Evolutionary conservation across 2,888 invertebrate genomes (phyloP).

Genomic region (Euproctis similis): DNA sequence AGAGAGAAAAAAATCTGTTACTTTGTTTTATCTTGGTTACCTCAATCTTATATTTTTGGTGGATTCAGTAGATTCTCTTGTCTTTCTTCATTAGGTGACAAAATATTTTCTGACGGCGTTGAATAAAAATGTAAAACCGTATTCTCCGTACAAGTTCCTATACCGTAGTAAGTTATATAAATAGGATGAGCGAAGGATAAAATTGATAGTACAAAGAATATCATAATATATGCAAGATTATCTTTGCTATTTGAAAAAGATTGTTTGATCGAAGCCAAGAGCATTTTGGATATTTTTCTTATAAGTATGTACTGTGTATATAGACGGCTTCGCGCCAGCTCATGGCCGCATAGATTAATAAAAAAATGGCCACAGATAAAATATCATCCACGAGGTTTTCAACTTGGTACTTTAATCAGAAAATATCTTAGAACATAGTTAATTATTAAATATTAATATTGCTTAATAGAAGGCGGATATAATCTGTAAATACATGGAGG

Average conservation of each 20-base stretch:
- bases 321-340: neutral
- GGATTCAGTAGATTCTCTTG: neutral
- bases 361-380: too few relatives aligned
- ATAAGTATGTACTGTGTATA: neutral
- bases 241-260: constrained; percentile 15
- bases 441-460: too few relatives aligned
- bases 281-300: constrained; percentile 10
- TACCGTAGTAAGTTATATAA: constrained; percentile 41
- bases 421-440: too few relatives aligned
- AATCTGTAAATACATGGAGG: too few relatives aligned
- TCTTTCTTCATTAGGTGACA: constrained; percentile 3
- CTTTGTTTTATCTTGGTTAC: too few relatives aligned
- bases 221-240: constrained; percentile 28
- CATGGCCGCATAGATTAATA: constrained; percentile 23
- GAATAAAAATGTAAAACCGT: constrained; percentile 40
- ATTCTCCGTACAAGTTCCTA: constrained; percentile 39
- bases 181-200: constrained; percentile 43
- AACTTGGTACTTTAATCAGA: too few relatives aligned
- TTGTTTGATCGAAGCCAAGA: constrained; percentile 6
- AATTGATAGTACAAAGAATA: constrained; percentile 39
- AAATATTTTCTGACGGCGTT: constrained; percentile 17
- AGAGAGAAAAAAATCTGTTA: too few relatives aligned
- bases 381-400: too few relatives aligned
- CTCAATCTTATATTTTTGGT: constrained; percentile 1
- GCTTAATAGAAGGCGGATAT: too few relatives aligned